Evolutionary conservation across 2,888 invertebrate species (phyloP), one percentile per base, ranked within the genome.

Genomic region (Drosophila diplacantha): DNA sequence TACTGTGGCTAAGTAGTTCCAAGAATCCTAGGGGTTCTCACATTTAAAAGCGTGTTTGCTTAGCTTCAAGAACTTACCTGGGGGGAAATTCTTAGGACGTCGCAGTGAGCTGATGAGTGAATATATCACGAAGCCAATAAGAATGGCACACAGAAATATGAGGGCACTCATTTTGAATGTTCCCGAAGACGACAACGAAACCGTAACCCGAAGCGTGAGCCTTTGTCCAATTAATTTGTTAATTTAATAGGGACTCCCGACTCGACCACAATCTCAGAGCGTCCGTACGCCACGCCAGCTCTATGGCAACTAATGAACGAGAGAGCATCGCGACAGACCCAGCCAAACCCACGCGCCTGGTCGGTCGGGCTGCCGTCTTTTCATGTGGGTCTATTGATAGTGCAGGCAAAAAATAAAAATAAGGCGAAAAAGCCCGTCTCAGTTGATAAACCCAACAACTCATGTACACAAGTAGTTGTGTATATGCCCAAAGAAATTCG

Each of bases 41-140:
- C 39, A 16, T 49, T 29, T n/a, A 20, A 49, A 20, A 14, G 29
- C 29, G 11, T 5, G 31, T 35, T 43, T 43, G 16, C 7, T 29
- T 43, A 26, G 29, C 14, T 14, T 14, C 8, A 26, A 38, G 5
- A 57, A 37, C 82, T 82, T 44, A 87, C 87, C 87, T 71, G 87
- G 87, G 29, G 87, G 87, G 74, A 84, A 87, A 58, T 86, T 85
- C 38, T 63, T 64, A 1, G 87, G 87, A 8, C 86, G 74, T 46
- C 72, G 73, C 16, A 75, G 66, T 3, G 85, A 85, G 18, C 60
- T 75, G 3, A 83, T 46, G 31, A 86, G 41, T 46, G 73, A 75
- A 69, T 78, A 84, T 14, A 85, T 55, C 11, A 82, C 32, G 53
- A 66, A 77, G 5, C 75, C 79, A 51, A 85, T 51, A 16, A 86